Evolutionary conservation across 1,140 invertebrate species (phyloP), one percentile per base, ranked within the genome.

Genomic region (Microvelia longipes): DNA sequence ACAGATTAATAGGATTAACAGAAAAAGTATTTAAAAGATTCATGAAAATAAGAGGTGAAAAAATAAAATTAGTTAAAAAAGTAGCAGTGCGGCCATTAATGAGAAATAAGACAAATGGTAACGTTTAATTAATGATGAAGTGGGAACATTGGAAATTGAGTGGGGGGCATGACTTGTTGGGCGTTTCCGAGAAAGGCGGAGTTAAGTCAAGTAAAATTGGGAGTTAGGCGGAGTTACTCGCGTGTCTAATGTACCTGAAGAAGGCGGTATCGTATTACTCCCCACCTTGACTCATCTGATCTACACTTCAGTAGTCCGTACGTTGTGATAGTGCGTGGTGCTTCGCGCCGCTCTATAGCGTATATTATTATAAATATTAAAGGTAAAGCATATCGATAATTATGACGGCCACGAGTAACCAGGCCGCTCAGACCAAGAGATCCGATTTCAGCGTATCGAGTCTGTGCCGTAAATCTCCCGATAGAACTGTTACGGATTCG

Each of bases 371-470:
- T n/a, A n/a, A n/a, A n/a, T n/a, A n/a, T n/a, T n/a, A n/a, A n/a
- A n/a, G n/a, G n/a, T n/a, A n/a, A n/a, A n/a, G n/a, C n/a, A n/a
- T n/a, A n/a, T 50, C 35, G 35, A 50, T 50, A 50, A 19, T 50
- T 11, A 50, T 50, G 62, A 64, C 62, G 62, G 25, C 25, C 15
- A 64, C 62, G 25, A 26, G 15, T 15, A 64, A 15, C 25, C 25
- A 15, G 62, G 62, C 62, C 62, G 15, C 15, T 5, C 62, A 64
- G 62, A 64, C 62, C 62, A 64, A 64, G 62, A 5, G 62, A 5
- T 64, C 62, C 24, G 62, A 64, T 26, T 64, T 64, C 62, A 64
- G 62, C 25, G 62, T 64, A 24, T 64, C 62, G 5, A 64, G 62
- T 25, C 62, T 64, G 62, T 64, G 62, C 24, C 15, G 62, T 2